A percentile compares a stretch with the other conserved stretches of the same genome.
Conservation (phyloP, 2,113 vertebrate species). For the Crotalus viridis region DNA sequence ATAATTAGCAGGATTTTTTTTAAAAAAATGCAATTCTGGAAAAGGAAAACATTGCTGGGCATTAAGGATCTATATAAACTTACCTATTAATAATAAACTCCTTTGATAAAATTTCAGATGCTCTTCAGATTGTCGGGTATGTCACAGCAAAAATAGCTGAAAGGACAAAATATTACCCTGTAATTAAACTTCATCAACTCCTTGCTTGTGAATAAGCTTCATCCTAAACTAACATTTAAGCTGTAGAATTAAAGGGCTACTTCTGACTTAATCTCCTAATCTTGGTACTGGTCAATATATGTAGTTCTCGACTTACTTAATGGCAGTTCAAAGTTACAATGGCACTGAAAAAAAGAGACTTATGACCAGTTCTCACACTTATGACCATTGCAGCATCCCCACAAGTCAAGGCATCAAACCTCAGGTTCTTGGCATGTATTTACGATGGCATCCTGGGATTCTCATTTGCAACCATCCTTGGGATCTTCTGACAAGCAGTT, state of each 20-base stretch:
- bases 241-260: background rate
- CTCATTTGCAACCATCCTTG: background rate
- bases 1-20: background rate
- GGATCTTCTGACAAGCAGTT: background rate
- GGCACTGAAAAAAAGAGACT: background rate
- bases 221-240: background rate
- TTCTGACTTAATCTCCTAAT: background rate
- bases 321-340: background rate
- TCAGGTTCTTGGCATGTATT: background rate
- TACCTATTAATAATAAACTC: constrained; percentile 58
- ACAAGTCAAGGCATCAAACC: background rate
- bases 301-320: background rate
- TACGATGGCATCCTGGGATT: background rate
- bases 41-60: background rate
- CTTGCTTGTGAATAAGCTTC: background rate
- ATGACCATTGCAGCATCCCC: background rate
- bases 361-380: background rate
- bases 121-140: background rate
- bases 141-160: constrained; percentile 67
- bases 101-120: constrained; percentile 36
- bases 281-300: background rate
- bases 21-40: background rate
- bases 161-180: constrained; percentile 46
- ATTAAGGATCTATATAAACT: constrained; percentile 37
- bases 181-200: constrained; percentile 5